Conservation (phyloP, 2,888 invertebrate genomes). For the Lasioglossum villosulum region DNA sequence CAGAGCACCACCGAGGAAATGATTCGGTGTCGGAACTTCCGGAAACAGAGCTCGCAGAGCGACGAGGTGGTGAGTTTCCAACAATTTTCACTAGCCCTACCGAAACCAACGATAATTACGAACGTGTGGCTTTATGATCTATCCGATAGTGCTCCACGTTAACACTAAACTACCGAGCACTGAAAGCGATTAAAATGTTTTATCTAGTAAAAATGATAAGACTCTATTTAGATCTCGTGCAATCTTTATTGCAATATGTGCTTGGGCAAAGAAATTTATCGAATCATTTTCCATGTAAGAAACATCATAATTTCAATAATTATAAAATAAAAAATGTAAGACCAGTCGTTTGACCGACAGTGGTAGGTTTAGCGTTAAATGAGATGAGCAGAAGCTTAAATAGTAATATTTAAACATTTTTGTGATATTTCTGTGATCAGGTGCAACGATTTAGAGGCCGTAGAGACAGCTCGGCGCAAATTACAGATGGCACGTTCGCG, state of each 20-base stretch:
- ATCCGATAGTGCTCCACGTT: background rate
- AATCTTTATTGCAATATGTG: too few relatives aligned
- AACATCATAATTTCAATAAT: too few relatives aligned
- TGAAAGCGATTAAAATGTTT: too few relatives aligned
- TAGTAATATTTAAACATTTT: background rate
- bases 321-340: too few relatives aligned
- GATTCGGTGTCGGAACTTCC: conserved; percentile 95
- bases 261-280: too few relatives aligned
- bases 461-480: conserved; percentile 94
- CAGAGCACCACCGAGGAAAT: conserved; percentile 97
- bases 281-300: too few relatives aligned
- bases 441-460: conserved; percentile 87
- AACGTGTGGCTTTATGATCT: background rate
- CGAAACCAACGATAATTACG: background rate
- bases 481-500: conserved; percentile 95
- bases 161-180: too few relatives aligned
- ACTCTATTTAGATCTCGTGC: too few relatives aligned
- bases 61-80: conserved; percentile 87
- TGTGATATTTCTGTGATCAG: conserved; percentile 56
- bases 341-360: too few relatives aligned
- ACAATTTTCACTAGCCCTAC: background rate
- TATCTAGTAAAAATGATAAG: too few relatives aligned
- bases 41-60: conserved; percentile 95
- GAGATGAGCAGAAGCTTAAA: background rate
- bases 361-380: too few relatives aligned